These are phyloP conservation scores for Plutella xylostella DNA, from an alignment of 2,888 invertebrate species.

Conservation along the genomic window DNA sequence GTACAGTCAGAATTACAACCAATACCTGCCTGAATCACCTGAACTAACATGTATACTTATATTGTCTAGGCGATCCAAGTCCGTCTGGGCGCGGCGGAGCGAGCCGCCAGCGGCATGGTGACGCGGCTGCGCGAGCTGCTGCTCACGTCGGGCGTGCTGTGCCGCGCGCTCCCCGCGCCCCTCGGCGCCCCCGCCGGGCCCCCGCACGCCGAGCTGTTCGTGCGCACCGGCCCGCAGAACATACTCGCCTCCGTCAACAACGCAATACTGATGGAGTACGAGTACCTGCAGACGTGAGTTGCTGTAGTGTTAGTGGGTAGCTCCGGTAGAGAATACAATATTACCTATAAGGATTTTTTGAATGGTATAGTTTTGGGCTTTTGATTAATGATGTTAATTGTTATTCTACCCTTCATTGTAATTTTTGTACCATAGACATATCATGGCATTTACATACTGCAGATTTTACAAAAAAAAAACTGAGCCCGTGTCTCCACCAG, in stretches of 20 bases:
- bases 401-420: no score
- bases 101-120: constrained; percentile 56
- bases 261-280: constrained; percentile 73
- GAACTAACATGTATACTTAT: no score
- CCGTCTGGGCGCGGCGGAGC: constrained; percentile 69
- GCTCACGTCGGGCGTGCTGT: constrained; percentile 58
- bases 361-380: no score
- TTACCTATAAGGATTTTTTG: no score
- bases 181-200: constrained; percentile 30
- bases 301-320: background rate
- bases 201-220: constrained; percentile 77
- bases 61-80: constrained; percentile 69
- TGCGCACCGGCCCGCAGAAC: constrained; percentile 72
- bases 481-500: no score
- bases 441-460: no score
- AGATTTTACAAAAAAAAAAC: no score
- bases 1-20: no score
- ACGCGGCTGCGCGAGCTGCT: constrained; percentile 71
- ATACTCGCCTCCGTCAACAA: constrained; percentile 78
- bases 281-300: constrained; percentile 55
- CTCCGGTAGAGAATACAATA: background rate
- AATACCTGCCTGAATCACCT: no score
- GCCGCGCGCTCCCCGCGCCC: constrained; percentile 38
- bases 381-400: no score
- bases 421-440: no score